Base-by-base conservation (phyloP, 2,888 invertebrate genomes). In the Nipponacmea schrenckii region DNA sequence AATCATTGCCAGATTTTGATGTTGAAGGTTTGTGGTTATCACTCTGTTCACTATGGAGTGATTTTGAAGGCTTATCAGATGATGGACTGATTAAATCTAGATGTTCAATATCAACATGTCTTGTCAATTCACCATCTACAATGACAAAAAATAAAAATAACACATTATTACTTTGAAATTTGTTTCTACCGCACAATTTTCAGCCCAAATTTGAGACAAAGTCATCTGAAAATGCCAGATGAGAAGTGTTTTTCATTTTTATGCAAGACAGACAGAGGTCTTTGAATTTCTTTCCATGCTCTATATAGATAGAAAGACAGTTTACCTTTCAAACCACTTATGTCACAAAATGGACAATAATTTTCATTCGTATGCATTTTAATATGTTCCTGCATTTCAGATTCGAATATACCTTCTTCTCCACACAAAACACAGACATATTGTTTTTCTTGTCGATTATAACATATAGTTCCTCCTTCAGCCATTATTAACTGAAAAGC, bases 321-420 rank as follows among this genome's bases (percentile, higher is more conserved):
- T 14, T 14, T 56, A 56, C 93, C 92, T 14, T 93, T 93, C 62
- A 93, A 92, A 75, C 92, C 92, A 20, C 92, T 92, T 74, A 94
- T 91, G 87, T 94, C 94, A 89, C 95, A 95, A 88, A 95, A 95
- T 0, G 95, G 95, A 84, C 93, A 93, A 14, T 93, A 93, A 76
- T 93, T 92, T 0, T 94, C 94, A 75, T 94, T 93, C 14, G 95
- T 92, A 87, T 95, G 95, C 80, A 93, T 91, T 70, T 93, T 91
- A 74, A 94, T 94, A 88, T 95, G 95, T 26, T 92, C 91, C 68
- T 94, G 90, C 92, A 95, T 93, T 79, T 94, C 84, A 31, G 79
- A 80, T 48, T 87, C 86, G 12, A 81, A 81, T 74, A 95, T 91
- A 26, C 94, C 94, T 82, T 94, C 94, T 77, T 93, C 92, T n/a